Evolutionary conservation across 92 coral and sea anemone species (phyloP).

Genomic region (Epizoanthus illoricatus): DNA sequence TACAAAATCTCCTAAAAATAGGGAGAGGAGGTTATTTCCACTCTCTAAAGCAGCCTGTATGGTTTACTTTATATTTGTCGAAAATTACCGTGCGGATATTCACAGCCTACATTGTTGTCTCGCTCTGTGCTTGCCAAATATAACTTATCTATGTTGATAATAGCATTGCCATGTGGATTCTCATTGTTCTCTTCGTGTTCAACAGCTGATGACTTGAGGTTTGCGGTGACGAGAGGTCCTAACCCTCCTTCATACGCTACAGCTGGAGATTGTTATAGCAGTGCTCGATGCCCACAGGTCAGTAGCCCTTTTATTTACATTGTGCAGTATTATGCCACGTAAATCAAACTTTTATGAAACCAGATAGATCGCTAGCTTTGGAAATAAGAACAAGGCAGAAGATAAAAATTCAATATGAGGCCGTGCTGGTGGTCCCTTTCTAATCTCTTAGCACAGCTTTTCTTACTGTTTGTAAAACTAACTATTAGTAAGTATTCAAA

Average conservation of each 20-base stretch:
- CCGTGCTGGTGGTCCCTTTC: too few relatives aligned
- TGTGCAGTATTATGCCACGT: too few relatives aligned
- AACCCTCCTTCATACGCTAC: conserved; percentile 84
- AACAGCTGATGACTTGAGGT: conserved; percentile 81
- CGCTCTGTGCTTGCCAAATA: neutral
- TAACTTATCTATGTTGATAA: neutral
- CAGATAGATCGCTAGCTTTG: too few relatives aligned
- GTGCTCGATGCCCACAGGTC: conserved; percentile 89
- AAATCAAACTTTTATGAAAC: too few relatives aligned
- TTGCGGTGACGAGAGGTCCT: conserved; percentile 80
- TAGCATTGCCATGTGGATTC: neutral
- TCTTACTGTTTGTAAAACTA: too few relatives aligned
- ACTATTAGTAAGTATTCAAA: too few relatives aligned
- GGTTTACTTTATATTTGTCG: neutral
- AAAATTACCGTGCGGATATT: neutral
- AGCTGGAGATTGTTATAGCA: conserved; percentile 96
- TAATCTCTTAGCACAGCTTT: too few relatives aligned
- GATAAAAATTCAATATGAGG: too few relatives aligned
- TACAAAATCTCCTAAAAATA: too few relatives aligned
- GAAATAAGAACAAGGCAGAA: too few relatives aligned
- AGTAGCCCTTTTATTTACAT: neutral
- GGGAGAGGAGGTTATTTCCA: too few relatives aligned
- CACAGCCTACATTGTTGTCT: neutral
- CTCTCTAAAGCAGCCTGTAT: too few relatives aligned
- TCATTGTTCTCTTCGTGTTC: neutral